Percentiles rank a stretch among this genome's conserved stretches.
phyloP scores from a whole-genome alignment of 2,888 invertebrate genomes.

The Callosobruchus maculatus region DNA sequence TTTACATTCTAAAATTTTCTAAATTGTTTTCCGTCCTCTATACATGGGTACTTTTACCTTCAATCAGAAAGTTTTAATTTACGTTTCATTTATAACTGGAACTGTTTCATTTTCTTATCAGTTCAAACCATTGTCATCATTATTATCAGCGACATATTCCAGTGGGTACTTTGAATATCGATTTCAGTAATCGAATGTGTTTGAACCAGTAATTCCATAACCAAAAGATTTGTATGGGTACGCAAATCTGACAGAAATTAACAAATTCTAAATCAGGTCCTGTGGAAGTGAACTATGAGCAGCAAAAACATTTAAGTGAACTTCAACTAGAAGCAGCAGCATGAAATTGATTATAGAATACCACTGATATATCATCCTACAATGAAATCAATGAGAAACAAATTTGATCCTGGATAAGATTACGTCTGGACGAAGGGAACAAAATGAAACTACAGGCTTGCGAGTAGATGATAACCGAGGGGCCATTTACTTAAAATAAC shows the following conservation, averaged over 20 bases:
- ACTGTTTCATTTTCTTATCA: too few species aligned
- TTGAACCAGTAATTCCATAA: not conserved
- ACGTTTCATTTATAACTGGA: too few species aligned
- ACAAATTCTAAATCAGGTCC: not conserved
- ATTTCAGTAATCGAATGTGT: too few species aligned
- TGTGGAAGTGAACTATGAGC: not conserved
- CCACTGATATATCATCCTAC: conserved; percentile 6
- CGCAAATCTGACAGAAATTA: not conserved
- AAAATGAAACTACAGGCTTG: not conserved
- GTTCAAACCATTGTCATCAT: too few species aligned
- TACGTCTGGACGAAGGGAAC: not conserved
- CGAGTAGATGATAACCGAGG: conserved; percentile 21
- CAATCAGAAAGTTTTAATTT: too few species aligned
- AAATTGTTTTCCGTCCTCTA: too few species aligned
- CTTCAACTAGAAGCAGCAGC: not conserved
- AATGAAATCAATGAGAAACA: conserved; percentile 37
- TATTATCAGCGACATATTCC: too few species aligned
- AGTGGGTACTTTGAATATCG: too few species aligned
- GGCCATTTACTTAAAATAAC: conserved; percentile 22
- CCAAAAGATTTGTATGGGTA: not conserved
- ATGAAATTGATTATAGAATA: not conserved
- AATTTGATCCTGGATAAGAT: conserved; percentile 43
- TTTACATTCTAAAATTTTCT: too few species aligned
- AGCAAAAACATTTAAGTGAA: not conserved
- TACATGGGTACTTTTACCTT: too few species aligned